Percentiles rank a stretch among this genome's conserved stretches.
These are phyloP conservation scores for Pseudoips prasinana DNA, from an alignment of 2,888 invertebrate species.

Conservation along the genomic window DNA sequence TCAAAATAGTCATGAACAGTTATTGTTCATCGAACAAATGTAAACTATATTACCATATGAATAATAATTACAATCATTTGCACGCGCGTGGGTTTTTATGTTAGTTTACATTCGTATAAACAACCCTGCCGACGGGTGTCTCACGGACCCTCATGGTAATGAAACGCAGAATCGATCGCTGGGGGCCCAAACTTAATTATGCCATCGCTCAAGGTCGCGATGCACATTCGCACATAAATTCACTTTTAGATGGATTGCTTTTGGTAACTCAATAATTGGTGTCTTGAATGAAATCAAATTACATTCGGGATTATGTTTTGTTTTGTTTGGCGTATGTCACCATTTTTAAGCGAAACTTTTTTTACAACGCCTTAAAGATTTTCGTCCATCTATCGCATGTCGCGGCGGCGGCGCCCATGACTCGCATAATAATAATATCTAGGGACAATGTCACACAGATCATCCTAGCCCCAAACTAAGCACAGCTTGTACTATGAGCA, in stretches of 20 bases:
- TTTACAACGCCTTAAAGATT: no score
- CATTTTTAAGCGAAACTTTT: no score
- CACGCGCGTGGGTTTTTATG: slow-evolving; percentile 17
- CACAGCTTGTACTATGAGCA: no score
- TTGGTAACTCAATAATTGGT: slow-evolving; percentile 30
- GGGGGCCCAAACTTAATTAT: slow-evolving; percentile 64
- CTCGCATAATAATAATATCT: no score
- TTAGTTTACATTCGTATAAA: slow-evolving; percentile 19
- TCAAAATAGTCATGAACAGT: slow-evolving; percentile 6
- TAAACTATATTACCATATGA: slow-evolving; percentile 13
- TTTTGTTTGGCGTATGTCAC: no score
- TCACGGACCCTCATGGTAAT: slow-evolving; percentile 54
- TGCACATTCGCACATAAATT: slow-evolving; percentile 32
- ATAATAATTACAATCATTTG: slow-evolving; percentile 27
- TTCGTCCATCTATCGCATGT: no score
- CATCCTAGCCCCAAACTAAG: no score
- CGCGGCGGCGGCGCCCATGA: no score
- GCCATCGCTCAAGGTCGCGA: slow-evolving; percentile 66
- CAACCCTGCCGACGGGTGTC: slow-evolving; percentile 52
- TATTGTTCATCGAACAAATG: slow-evolving; percentile 15
- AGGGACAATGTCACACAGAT: no score
- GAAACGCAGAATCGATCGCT: slow-evolving; percentile 62
- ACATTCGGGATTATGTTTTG: no score
- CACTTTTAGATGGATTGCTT: slow-evolving; percentile 24
- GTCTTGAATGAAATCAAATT: slow-evolving; percentile 12